phyloP scores from a whole-genome alignment of 2,888 invertebrate genomes.

The Timandra comae region DNA sequence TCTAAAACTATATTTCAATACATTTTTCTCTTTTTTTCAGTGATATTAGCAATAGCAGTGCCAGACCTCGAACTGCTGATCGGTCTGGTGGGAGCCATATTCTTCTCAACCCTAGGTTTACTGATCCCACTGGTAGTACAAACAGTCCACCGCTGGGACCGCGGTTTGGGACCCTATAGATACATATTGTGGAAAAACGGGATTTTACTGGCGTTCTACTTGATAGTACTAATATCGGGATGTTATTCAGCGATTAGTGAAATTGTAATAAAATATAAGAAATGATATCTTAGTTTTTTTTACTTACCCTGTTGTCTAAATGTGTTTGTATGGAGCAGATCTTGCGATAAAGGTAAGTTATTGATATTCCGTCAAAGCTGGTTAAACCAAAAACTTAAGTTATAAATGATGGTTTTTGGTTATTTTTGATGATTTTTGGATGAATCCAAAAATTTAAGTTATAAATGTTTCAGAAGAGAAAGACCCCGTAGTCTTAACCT shows the following conservation, averaged over 20 bases:
- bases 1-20: too few relatives aligned
- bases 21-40: conserved; percentile 68
- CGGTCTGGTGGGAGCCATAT: conserved; percentile 89
- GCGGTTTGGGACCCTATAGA: conserved; percentile 77
- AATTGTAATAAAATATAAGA: conserved; percentile 25
- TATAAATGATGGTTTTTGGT: too few relatives aligned
- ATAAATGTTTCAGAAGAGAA: too few relatives aligned
- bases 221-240: conserved; percentile 51
- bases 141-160: conserved; percentile 82
- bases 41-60: conserved; percentile 84
- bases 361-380: too few relatives aligned
- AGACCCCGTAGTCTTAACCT: too few relatives aligned
- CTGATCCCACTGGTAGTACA: conserved; percentile 85
- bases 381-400: too few relatives aligned
- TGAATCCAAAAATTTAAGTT: too few relatives aligned
- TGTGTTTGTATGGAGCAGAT: too few relatives aligned
- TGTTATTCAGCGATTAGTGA: conserved; percentile 47
- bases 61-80: conserved; percentile 91
- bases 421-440: too few relatives aligned
- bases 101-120: conserved; percentile 84
- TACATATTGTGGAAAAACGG: conserved; percentile 83
- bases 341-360: too few relatives aligned
- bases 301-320: too few relatives aligned
- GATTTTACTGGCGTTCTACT: conserved; percentile 47
- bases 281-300: background rate